Percentiles rank a stretch among this genome's conserved stretches.
Evolutionary conservation across 2,113 vertebrate species (phyloP).

Genomic region (Hypocryptadius cinnamomeus): DNA sequence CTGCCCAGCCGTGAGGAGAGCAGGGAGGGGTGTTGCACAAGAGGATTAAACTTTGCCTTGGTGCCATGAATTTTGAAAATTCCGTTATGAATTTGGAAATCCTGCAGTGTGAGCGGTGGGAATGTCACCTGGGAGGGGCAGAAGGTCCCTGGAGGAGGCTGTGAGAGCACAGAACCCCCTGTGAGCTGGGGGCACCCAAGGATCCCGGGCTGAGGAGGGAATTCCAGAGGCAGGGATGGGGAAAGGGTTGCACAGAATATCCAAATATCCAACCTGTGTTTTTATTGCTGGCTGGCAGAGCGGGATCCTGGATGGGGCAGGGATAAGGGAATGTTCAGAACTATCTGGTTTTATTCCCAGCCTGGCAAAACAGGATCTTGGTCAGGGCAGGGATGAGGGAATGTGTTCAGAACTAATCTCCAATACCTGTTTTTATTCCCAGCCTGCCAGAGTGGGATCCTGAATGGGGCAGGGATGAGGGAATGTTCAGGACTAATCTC

Average conservation of each 20-base stretch:
- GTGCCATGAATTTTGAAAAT: not conserved
- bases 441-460: too few relatives aligned
- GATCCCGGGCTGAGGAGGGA: not conserved
- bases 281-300: not conserved
- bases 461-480: not conserved
- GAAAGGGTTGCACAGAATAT: not conserved
- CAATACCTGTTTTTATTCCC: too few relatives aligned
- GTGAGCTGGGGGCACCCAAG: not conserved
- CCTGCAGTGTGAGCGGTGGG: not conserved
- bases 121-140: not conserved
- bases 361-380: too few relatives aligned
- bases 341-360: not conserved
- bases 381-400: rapidly evolving
- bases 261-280: rapidly evolving
- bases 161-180: not conserved
- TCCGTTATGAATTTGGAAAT: rapidly evolving
- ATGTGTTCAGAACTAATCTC: too few relatives aligned
- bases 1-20: not conserved
- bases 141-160: not conserved
- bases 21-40: not conserved
- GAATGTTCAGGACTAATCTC: too few relatives aligned
- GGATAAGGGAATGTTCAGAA: not conserved
- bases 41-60: not conserved
- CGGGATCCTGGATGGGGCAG: too few relatives aligned
- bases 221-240: not conserved